These are phyloP conservation scores for Suillia variegata DNA, from an alignment of 2,888 invertebrate species.

Conservation along the genomic window DNA sequence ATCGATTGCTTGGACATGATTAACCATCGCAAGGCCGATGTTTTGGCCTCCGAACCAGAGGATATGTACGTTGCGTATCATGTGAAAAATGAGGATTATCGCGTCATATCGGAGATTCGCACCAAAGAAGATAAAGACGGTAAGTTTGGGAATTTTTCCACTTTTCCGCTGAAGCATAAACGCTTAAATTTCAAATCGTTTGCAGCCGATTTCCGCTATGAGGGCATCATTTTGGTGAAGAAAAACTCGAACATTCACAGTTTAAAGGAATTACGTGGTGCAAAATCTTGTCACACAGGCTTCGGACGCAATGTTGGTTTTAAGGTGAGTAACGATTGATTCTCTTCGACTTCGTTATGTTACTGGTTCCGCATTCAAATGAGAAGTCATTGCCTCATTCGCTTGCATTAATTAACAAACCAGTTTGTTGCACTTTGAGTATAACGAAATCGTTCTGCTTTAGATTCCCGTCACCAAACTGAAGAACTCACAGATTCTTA, in stretches of 20 bases:
- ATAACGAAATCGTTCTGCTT: neutral
- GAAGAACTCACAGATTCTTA: slow-evolving; percentile 67
- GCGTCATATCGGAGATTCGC: slow-evolving; percentile 76
- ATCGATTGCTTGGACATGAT: slow-evolving; percentile 74
- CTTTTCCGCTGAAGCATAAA: neutral
- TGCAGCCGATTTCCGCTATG: slow-evolving; percentile 78
- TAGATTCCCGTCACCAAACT: slow-evolving; percentile 77
- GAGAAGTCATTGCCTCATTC: neutral
- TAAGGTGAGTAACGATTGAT: slow-evolving; percentile 63
- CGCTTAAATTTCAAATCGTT: slow-evolving; percentile 22
- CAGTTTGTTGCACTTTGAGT: no score
- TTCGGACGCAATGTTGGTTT: slow-evolving; percentile 89
- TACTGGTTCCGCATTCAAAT: no score
- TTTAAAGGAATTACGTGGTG: slow-evolving; percentile 73
- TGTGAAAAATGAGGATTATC: slow-evolving; percentile 74
- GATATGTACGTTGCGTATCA: slow-evolving; percentile 85
- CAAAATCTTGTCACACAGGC: slow-evolving; percentile 86
- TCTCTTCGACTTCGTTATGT: no score
- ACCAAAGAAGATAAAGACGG: slow-evolving; percentile 78
- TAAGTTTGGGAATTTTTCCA: no score
- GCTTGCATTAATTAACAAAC: neutral
- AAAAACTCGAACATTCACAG: slow-evolving; percentile 73
- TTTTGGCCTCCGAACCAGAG: slow-evolving; percentile 83
- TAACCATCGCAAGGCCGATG: slow-evolving; percentile 77
- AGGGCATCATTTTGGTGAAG: slow-evolving; percentile 80